Evolutionary conservation across 2,888 invertebrate species (phyloP).

Genomic region (Exephanes ischioxanthus): DNA sequence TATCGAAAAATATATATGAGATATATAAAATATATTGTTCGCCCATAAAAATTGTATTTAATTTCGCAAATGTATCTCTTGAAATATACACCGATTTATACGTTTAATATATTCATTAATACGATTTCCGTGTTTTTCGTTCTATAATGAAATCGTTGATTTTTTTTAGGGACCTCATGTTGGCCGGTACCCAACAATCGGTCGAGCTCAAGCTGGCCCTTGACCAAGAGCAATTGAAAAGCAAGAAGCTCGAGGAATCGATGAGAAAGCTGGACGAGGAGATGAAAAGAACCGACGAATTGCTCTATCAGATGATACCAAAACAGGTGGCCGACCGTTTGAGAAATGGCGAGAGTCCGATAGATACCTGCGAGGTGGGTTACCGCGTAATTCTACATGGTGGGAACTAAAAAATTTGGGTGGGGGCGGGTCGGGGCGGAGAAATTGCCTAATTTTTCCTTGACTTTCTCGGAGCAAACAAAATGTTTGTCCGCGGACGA

Average conservation of each 20-base stretch:
- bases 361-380: slow-evolving; percentile 97
- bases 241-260: slow-evolving; percentile 97
- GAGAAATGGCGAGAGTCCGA: slow-evolving; percentile 97
- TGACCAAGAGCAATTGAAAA: slow-evolving; percentile 98
- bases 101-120: neutral
- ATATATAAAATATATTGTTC: too few relatives aligned
- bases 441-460: too few relatives aligned
- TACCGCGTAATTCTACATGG: neutral
- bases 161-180: slow-evolving; percentile 93
- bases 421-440: too few relatives aligned
- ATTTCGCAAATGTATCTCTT: too few relatives aligned
- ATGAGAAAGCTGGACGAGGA: slow-evolving; percentile 98
- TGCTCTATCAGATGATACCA: slow-evolving; percentile 99
- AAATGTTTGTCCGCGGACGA: too few relatives aligned
- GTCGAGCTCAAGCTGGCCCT: slow-evolving; percentile 97
- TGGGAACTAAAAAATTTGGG: neutral
- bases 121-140: neutral
- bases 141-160: slow-evolving; percentile 8
- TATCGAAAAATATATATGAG: too few relatives aligned
- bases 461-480: too few relatives aligned
- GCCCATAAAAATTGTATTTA: too few relatives aligned
- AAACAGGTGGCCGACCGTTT: slow-evolving; percentile 98
- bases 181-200: slow-evolving; percentile 98
- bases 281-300: slow-evolving; percentile 97
- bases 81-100: too few relatives aligned